A percentile compares a stretch with the other conserved stretches of the same genome.
These are phyloP conservation scores for Drosophila nigritarsus DNA, from an alignment of 2,888 invertebrate genomes.

Conservation along the genomic window DNA sequence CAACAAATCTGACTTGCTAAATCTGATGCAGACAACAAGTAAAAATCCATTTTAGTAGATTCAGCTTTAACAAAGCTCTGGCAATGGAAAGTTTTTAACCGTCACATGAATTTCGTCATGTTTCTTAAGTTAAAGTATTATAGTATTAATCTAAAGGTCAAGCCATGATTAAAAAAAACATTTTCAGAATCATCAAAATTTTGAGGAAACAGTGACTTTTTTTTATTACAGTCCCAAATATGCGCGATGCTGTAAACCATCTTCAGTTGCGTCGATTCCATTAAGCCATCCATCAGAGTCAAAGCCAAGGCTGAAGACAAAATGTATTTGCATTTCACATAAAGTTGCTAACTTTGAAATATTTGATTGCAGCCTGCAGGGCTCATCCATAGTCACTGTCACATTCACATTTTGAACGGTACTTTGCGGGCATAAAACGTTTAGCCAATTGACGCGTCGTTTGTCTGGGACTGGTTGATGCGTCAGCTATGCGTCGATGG, in stretches of 20 bases:
- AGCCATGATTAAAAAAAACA: not conserved
- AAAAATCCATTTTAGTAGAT: not conserved
- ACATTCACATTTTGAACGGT: constrained; percentile 69
- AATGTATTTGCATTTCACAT: constrained; percentile 73
- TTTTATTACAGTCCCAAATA: constrained; percentile 1
- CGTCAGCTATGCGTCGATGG: constrained; percentile 39
- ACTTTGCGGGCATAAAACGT: constrained; percentile 73
- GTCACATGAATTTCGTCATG: too few relatives aligned
- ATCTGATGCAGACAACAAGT: not conserved
- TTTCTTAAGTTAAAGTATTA: not conserved
- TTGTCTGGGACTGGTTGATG: constrained; percentile 38
- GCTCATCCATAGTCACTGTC: constrained; percentile 30
- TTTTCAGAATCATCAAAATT: not conserved
- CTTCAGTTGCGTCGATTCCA: constrained; percentile 42
- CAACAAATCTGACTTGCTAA: not conserved
- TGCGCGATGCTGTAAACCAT: constrained; percentile 11
- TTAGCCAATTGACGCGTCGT: constrained; percentile 65
- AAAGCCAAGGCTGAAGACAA: constrained; percentile 36
- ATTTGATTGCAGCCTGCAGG: constrained; percentile 58
- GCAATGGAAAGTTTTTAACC: not conserved
- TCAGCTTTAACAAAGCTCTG: not conserved
- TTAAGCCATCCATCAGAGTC: constrained; percentile 64
- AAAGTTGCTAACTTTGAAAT: constrained; percentile 66
- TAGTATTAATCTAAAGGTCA: not conserved
- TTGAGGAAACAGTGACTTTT: constrained; percentile 46